phyloP scores from a whole-genome alignment of 2,797 vertebrate species.

The Steatocranus sp. region DNA sequence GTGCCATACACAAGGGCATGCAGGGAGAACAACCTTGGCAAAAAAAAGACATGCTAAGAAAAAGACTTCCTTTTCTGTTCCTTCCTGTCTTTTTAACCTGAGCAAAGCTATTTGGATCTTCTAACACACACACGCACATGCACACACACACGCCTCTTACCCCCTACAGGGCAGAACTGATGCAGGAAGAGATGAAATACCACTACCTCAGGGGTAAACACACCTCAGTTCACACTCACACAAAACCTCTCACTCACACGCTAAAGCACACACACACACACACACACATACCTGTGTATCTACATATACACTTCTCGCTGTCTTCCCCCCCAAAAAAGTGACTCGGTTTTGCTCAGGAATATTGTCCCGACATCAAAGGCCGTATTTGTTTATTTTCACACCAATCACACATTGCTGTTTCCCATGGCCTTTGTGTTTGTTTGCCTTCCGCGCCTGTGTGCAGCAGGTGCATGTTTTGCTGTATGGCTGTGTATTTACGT shows the following conservation, averaged over 20 bases:
- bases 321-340: not conserved
- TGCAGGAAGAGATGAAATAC: constrained; percentile 72
- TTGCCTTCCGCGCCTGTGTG: not conserved
- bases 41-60: not conserved
- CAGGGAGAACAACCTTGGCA: not conserved
- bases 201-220: constrained; percentile 73
- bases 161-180: constrained; percentile 65
- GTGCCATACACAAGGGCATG: not conserved
- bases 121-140: not conserved
- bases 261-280: not conserved
- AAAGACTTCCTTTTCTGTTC: constrained; percentile 9
- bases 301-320: constrained; percentile 10
- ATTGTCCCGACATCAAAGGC: constrained; percentile 55
- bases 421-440: constrained; percentile 17
- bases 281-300: not conserved
- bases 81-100: constrained; percentile 44
- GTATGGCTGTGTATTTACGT: not conserved
- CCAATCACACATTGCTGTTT: constrained; percentile 43
- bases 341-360: constrained; percentile 23
- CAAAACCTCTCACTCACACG: constrained; percentile 16
- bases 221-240: constrained; percentile 56
- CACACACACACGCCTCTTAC: constrained; percentile 28
- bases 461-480: not conserved
- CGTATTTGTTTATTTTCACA: constrained; percentile 57
- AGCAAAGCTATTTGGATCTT: constrained; percentile 51